Conservation (phyloP, 2,797 vertebrate species). For the Anas bahamensis region DNA sequence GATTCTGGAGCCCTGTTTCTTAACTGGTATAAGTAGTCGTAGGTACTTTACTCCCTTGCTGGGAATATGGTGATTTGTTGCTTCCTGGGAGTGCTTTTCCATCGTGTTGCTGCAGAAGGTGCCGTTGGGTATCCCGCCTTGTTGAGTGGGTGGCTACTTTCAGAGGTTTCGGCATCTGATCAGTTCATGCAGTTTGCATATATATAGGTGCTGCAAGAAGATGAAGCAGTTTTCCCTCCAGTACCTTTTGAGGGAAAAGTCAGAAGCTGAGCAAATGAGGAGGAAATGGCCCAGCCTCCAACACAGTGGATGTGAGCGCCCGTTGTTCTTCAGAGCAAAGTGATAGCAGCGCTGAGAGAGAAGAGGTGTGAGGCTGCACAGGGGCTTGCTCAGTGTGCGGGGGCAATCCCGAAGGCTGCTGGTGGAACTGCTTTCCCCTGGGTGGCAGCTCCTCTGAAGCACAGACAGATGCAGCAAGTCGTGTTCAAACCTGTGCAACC, state of each 20-base stretch:
- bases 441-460: background rate
- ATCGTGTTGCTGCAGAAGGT: background rate
- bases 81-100: background rate
- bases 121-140: background rate
- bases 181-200: background rate
- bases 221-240: constrained; percentile 5
- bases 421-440: background rate
- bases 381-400: fast-evolving
- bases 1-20: background rate
- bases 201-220: background rate
- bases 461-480: background rate
- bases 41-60: background rate
- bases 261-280: background rate
- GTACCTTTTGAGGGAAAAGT: background rate
- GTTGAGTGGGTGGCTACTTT: background rate
- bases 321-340: fast-evolving
- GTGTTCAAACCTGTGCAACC: background rate
- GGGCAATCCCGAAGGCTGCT: background rate
- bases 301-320: background rate
- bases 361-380: background rate
- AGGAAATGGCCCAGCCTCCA: background rate
- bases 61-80: background rate
- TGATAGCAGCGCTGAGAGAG: background rate
- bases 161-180: background rate
- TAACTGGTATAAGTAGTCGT: background rate